phyloP scores from a whole-genome alignment of 2,888 invertebrate genomes.

The Archaeoteleia sp. region DNA sequence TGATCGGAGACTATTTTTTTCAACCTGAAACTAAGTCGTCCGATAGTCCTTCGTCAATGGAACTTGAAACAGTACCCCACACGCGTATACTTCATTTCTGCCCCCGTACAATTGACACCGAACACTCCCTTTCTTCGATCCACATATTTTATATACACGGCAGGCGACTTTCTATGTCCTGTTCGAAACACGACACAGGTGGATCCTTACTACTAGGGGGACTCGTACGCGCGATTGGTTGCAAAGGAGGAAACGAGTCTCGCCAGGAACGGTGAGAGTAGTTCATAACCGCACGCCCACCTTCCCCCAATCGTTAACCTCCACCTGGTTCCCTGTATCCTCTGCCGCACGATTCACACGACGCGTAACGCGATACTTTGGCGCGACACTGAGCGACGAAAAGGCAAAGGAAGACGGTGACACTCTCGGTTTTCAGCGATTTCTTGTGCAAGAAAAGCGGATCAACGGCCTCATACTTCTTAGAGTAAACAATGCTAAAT shows the following conservation, averaged over 20 bases:
- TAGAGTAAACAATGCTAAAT: conserved; percentile 9
- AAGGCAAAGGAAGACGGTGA: conserved; percentile 5
- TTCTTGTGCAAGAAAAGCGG: conserved; percentile 1
- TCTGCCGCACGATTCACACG: conserved; percentile 1
- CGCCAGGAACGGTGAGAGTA: not conserved
- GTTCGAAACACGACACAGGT: conserved; percentile 21
- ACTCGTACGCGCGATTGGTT: conserved; percentile 11
- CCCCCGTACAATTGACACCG: conserved; percentile 13
- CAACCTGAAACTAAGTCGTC: too few relatives aligned
- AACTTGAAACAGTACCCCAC: conserved; percentile 5
- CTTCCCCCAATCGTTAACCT: conserved; percentile 10
- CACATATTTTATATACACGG: not conserved
- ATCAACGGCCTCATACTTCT: not conserved
- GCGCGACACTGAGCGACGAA: not conserved
- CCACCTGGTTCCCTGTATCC: not conserved
- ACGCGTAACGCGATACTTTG: conserved; percentile 6
- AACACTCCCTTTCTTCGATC: conserved; percentile 1
- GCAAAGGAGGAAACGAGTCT: conserved; percentile 2
- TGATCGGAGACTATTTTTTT: too few relatives aligned
- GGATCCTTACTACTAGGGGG: conserved; percentile 12
- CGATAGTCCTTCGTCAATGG: too few relatives aligned
- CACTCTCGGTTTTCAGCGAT: conserved; percentile 8
- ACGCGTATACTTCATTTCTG: conserved; percentile 2
- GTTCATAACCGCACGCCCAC: conserved; percentile 10
- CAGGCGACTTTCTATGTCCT: conserved; percentile 8